A percentile compares a stretch with the other conserved stretches of the same genome.
These are phyloP conservation scores for Scytalopus superciliaris DNA, from an alignment of 2,113 vertebrate genomes.

Conservation along the genomic window DNA sequence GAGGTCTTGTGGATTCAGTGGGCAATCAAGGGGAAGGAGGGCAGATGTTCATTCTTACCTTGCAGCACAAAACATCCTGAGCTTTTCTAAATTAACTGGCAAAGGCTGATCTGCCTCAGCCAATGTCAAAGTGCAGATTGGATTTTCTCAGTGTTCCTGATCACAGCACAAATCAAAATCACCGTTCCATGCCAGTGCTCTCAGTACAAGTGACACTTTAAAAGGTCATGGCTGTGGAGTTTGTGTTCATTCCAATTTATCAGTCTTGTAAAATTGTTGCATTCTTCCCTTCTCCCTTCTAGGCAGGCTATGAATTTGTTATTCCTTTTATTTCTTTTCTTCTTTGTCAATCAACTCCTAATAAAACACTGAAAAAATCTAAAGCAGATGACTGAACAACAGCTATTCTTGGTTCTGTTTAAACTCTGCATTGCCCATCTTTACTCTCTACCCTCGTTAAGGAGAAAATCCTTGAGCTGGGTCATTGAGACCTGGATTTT, in stretches of 20 bases:
- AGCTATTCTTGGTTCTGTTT: neutral
- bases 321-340: neutral
- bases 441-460: neutral
- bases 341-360: neutral
- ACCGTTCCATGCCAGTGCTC: neutral
- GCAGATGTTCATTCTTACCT: neutral
- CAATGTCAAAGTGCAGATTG: neutral
- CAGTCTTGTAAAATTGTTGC: conserved; percentile 12
- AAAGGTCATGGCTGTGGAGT: conserved; percentile 46
- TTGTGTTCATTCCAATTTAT: conserved; percentile 14
- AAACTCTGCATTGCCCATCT: neutral
- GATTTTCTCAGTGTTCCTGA: conserved; percentile 29
- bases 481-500: neutral
- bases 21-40: neutral
- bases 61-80: neutral
- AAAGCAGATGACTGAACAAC: neutral
- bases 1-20: neutral
- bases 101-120: neutral
- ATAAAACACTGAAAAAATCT: neutral
- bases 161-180: conserved; percentile 36
- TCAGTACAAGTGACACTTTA: conserved; percentile 19
- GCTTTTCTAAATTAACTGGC: neutral
- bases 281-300: neutral
- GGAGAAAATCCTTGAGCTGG: neutral
- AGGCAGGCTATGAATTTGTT: neutral